A percentile compares a stretch with the other conserved stretches of the same genome.
Conservation (phyloP, 2,113 vertebrate genomes). For the Lophochroa leadbeateri region DNA sequence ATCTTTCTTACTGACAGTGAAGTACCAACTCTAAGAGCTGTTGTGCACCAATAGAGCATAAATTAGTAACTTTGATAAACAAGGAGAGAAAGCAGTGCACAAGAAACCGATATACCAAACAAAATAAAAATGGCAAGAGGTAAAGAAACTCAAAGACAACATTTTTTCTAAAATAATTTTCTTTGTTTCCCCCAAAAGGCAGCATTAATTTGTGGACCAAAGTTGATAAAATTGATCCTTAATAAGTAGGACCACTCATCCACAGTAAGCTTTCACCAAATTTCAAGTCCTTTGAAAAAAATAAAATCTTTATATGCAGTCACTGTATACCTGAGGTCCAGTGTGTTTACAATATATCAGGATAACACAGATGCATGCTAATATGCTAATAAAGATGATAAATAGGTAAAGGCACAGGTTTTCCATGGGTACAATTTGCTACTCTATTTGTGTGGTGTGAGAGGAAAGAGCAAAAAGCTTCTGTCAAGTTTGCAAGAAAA, state of each 20-base stretch:
- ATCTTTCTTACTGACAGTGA: neutral
- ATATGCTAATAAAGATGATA: neutral
- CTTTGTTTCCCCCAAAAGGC: neutral
- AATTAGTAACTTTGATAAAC: conserved; percentile 6
- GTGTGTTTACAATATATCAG: neutral
- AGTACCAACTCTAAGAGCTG: neutral
- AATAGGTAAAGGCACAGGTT: neutral
- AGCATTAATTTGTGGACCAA: neutral
- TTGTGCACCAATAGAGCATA: neutral
- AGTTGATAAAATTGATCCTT: neutral
- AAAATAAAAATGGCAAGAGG: neutral
- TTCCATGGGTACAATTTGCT: neutral
- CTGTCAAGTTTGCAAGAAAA: neutral
- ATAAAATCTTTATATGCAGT: neutral
- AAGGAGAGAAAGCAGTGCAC: neutral
- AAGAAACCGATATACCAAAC: neutral
- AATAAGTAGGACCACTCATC: neutral
- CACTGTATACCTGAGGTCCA: neutral
- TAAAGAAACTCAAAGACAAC: neutral
- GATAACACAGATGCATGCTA: neutral
- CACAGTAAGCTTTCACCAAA: neutral
- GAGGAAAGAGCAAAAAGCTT: neutral
- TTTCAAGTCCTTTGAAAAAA: neutral
- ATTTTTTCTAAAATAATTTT: neutral
- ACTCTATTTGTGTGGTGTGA: neutral